These are phyloP conservation scores for Holotrichia oblita DNA, from an alignment of 1,140 invertebrate species.

Conservation along the genomic window DNA sequence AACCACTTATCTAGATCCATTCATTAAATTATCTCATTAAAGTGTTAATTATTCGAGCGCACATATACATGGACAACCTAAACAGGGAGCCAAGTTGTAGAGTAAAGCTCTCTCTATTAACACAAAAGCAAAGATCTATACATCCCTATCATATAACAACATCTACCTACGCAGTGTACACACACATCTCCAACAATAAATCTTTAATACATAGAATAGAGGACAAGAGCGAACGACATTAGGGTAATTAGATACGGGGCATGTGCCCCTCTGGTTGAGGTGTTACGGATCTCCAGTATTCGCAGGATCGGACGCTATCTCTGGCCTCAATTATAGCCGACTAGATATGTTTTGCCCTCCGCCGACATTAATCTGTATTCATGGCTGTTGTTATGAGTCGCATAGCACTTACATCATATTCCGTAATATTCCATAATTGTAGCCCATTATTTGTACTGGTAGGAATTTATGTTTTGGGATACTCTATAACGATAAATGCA, in stretches of 20 bases:
- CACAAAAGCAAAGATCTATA: conserved; percentile 20
- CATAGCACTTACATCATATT: conserved; percentile 17
- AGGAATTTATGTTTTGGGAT: background rate
- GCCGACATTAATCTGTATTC: conserved; percentile 16
- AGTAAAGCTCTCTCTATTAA: background rate
- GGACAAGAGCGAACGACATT: conserved; percentile 17
- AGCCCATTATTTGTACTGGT: background rate
- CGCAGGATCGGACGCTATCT: background rate
- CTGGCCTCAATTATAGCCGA: conserved; percentile 20
- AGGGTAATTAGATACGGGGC: conserved; percentile 20
- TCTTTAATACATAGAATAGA: conserved; percentile 21
- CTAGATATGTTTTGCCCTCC: conserved; percentile 15
- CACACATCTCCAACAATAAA: conserved; percentile 16
- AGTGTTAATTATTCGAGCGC: background rate
- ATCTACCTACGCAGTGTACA: background rate
- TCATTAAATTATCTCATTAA: conserved; percentile 27
- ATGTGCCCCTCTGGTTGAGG: conserved; percentile 4
- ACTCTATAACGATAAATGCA: background rate
- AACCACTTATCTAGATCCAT: conserved; percentile 20
- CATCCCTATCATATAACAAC: background rate
- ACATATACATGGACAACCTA: background rate
- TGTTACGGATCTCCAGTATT: conserved; percentile 25
- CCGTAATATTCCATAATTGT: background rate
- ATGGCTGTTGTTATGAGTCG: conserved; percentile 15
- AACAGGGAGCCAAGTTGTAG: conserved; percentile 2